Percentiles rank a stretch among this genome's conserved stretches.
These are phyloP conservation scores for Myotis vivesi DNA, from an alignment of 2,797 vertebrate genomes.

Conservation along the genomic window DNA sequence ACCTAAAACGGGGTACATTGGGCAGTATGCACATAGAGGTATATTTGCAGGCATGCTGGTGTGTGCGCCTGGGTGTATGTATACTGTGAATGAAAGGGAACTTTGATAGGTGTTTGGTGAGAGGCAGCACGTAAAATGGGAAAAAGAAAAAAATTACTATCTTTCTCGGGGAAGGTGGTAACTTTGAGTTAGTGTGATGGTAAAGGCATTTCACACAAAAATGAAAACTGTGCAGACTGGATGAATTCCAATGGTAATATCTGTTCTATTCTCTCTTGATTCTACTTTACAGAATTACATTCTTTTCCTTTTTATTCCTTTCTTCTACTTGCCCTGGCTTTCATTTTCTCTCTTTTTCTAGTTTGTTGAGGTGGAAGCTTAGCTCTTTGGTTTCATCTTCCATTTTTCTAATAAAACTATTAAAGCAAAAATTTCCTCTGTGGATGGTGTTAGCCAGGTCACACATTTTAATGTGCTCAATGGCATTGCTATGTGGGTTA, in stretches of 20 bases:
- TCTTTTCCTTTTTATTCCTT: not conserved
- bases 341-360: not conserved
- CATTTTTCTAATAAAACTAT: not conserved
- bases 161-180: not conserved
- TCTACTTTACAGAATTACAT: not conserved
- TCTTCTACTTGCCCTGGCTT: not conserved
- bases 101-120: accelerated
- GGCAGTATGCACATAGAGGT: accelerated
- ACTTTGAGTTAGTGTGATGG: accelerated
- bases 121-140: accelerated
- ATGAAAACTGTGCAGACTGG: accelerated
- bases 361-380: not conserved
- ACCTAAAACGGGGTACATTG: too few relatives aligned
- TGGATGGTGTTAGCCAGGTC: not conserved
- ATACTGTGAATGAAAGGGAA: accelerated
- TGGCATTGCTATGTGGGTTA: not conserved
- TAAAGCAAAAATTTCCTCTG: not conserved
- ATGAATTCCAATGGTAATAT: not conserved
- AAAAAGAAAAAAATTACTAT: not conserved
- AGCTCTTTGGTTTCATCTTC: not conserved
- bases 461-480: not conserved
- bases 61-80: too few relatives aligned
- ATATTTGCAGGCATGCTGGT: not conserved
- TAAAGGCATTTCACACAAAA: accelerated
- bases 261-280: not conserved